phyloP scores from a whole-genome alignment of 1,140 invertebrate species.

The Sycobia sp. region DNA sequence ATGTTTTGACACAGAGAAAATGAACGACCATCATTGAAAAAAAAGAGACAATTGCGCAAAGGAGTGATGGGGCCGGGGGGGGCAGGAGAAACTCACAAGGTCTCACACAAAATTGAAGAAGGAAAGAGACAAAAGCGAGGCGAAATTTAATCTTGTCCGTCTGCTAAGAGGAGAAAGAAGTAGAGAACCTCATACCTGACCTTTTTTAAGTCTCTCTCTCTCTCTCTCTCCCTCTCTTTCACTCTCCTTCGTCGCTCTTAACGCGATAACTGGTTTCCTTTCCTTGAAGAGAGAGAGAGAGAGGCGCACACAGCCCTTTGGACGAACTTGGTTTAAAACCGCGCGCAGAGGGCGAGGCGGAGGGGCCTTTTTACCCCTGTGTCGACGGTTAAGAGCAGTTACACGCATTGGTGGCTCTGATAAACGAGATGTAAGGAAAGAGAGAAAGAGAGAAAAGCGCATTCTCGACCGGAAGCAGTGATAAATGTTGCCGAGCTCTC shows the following conservation, averaged over 20 bases:
- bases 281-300: conserved; percentile 3
- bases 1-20: conserved; percentile 57
- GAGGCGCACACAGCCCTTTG: too few species aligned
- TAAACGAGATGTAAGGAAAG: too few species aligned
- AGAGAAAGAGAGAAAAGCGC: too few species aligned
- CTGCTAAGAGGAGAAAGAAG: conserved; percentile 1
- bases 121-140: neutral
- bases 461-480: too few species aligned
- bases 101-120: conserved; percentile 3
- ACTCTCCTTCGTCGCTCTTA: conserved; percentile 2
- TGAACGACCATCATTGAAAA: conserved; percentile 39
- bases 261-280: conserved; percentile 29
- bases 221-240: too few species aligned
- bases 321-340: conserved; percentile 19
- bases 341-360: too few species aligned
- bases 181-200: conserved; percentile 27
- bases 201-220: conserved; percentile 26
- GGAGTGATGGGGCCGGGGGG: too few species aligned
- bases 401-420: too few species aligned
- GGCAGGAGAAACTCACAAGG: conserved; percentile 23
- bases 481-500: too few species aligned
- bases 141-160: conserved; percentile 30
- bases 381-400: conserved; percentile 10
- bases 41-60: neutral
- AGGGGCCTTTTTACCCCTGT: conserved; percentile 26